These are phyloP conservation scores for Anisognathus igniventris DNA, from an alignment of 2,797 vertebrate species.

Conservation along the genomic window DNA sequence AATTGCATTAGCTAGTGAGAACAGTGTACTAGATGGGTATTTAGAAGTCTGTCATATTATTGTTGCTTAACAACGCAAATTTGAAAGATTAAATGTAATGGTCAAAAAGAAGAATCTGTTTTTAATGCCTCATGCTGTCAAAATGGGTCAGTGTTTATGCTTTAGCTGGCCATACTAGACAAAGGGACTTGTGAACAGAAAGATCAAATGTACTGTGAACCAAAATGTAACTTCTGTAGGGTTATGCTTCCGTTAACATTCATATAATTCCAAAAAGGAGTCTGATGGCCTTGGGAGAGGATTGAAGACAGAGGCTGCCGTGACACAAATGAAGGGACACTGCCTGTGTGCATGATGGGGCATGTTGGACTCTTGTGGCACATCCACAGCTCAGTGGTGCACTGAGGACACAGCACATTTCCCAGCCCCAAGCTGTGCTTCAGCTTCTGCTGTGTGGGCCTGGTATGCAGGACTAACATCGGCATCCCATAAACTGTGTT, in stretches of 20 bases:
- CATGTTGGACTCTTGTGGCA: accelerated
- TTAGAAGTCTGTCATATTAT: background rate
- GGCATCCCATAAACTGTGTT: background rate
- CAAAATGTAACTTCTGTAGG: background rate
- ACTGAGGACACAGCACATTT: background rate
- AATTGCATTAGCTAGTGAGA: background rate
- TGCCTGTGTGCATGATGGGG: background rate
- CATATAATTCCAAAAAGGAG: background rate
- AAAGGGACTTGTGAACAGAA: background rate
- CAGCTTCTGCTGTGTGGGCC: background rate
- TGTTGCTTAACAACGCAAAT: background rate
- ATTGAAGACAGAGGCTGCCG: accelerated
- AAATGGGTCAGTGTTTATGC: background rate
- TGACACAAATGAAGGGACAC: background rate
- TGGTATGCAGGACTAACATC: background rate
- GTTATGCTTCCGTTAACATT: background rate
- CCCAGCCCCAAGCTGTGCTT: background rate
- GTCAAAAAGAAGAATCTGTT: background rate
- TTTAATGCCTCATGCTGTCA: background rate
- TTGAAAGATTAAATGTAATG: background rate
- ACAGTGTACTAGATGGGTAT: background rate
- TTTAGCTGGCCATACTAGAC: background rate
- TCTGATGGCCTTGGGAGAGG: background rate
- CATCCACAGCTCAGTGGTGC: background rate
- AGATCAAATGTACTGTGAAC: background rate